Percentiles rank a stretch among this genome's conserved stretches.
Conservation (phyloP, 2,888 invertebrate genomes). For the Hymenopus coronatus region DNA sequence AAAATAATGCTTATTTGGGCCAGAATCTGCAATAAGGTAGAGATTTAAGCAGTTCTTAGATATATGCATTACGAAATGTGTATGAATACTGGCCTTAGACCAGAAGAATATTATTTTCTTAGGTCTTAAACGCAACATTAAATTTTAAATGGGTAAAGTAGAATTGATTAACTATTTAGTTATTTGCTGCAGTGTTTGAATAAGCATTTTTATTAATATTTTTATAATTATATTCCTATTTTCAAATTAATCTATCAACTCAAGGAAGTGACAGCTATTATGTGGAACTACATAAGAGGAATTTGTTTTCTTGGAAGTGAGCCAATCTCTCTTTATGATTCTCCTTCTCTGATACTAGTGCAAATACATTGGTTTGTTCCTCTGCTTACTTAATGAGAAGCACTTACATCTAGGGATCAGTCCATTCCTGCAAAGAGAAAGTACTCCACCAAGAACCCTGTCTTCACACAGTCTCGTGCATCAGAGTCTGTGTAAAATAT, state of each 20-base stretch:
- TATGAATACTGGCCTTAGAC: too few species aligned
- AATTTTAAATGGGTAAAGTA: background rate
- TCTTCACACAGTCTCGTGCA: background rate
- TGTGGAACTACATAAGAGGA: background rate
- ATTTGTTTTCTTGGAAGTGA: background rate
- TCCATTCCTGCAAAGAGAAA: background rate
- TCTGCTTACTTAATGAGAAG: background rate
- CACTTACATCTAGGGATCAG: background rate
- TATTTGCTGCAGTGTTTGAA: background rate
- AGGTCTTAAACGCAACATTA: too few species aligned
- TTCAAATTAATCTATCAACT: background rate
- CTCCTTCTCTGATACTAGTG: background rate
- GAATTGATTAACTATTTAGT: background rate
- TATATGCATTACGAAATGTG: too few species aligned
- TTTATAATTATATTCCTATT: background rate
- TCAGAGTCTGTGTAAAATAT: background rate
- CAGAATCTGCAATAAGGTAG: too few species aligned
- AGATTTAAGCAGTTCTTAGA: too few species aligned
- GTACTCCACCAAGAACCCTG: background rate
- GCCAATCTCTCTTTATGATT: background rate
- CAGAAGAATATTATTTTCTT: too few species aligned
- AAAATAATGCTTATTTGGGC: too few species aligned
- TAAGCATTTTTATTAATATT: background rate
- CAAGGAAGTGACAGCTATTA: background rate
- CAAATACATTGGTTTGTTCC: background rate